Conservation (phyloP, 53 echinoderm and acorn worm species). For the Paelopatides confundens region DNA sequence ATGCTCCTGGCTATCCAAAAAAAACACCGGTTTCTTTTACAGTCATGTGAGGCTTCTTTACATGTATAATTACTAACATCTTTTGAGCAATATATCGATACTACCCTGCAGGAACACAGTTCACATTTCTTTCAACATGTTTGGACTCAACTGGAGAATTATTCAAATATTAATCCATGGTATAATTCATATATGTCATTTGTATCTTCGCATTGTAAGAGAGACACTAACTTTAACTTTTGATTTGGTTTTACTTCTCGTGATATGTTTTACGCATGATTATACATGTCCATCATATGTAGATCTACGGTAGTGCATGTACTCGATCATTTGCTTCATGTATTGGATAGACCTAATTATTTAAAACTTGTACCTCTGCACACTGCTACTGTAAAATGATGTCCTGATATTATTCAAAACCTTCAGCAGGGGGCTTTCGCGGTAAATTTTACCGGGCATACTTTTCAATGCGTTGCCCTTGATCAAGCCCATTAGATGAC, state of each 20-base stretch:
- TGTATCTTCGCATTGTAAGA: neutral
- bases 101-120: no score
- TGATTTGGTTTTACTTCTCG: conserved; percentile 39
- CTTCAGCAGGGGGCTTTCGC: conserved; percentile 52
- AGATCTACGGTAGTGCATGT: no score
- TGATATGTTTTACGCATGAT: conserved; percentile 10
- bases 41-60: conserved; percentile 37
- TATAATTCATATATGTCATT: neutral
- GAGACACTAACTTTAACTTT: conserved; percentile 4
- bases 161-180: neutral
- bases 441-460: conserved; percentile 22
- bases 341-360: conserved; percentile 57
- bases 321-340: conserved; percentile 60
- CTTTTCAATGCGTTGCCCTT: conserved; percentile 33
- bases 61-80: neutral
- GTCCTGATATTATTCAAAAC: no score
- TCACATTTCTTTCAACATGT: no score
- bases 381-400: no score
- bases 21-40: conserved; percentile 1
- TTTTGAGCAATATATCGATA: neutral
- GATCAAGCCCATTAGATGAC: neutral
- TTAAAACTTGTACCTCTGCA: conserved; percentile 43
- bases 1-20: conserved; percentile 30
- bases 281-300: conserved; percentile 54
- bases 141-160: neutral